Evolutionary conservation across 2,888 invertebrate species (phyloP), one percentile per base, ranked within the genome.

Genomic region (Malthinus flaveolus): DNA sequence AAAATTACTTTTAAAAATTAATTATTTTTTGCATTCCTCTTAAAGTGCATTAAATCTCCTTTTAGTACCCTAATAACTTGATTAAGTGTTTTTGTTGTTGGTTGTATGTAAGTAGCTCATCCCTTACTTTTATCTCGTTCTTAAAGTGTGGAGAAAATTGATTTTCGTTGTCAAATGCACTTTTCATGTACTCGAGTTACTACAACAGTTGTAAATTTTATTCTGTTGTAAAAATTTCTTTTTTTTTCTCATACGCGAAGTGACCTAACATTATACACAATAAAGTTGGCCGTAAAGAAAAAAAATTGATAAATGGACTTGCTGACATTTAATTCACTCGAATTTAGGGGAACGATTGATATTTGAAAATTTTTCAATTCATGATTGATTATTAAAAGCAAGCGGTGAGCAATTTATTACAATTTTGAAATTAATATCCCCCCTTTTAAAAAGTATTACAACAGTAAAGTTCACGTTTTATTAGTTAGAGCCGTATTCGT

Each of bases 321-420:
- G 58, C 62, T 62, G 66, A 64, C 66, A 59, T 64, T 66, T 66
- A 64, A 64, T 66, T 60, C 64, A 49, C 49, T 46, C 45, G 48
- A 42, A 49, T 49, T 34, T 42, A 49, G 48, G 49, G 55, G 49
- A 31, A 31, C 49, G 48, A 42, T 55, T 55, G 55, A 49, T 55
- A 55, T 55, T 55, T 55, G 15, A 12, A 55, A 55, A 55, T 34
- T 37, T 46, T 35, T 32, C 32, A 15, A 55, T 49, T 55, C 5
- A n/a, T 23, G 55, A 55, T 55, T 34, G 49, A 55, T 49, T 49
- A 31, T 44, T 15, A 35, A 45, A 36, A 23, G 23, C 23, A 23
- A 36, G 45, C 52, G 45, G 35, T 32, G 23, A 35, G 39, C 42
- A 51, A 35, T 52, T 39, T 50, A 23, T 23, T 23, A 3, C 23